These are phyloP conservation scores for Uropsilus gracilis DNA, from an alignment of 2,113 vertebrate species.

Conservation along the genomic window DNA sequence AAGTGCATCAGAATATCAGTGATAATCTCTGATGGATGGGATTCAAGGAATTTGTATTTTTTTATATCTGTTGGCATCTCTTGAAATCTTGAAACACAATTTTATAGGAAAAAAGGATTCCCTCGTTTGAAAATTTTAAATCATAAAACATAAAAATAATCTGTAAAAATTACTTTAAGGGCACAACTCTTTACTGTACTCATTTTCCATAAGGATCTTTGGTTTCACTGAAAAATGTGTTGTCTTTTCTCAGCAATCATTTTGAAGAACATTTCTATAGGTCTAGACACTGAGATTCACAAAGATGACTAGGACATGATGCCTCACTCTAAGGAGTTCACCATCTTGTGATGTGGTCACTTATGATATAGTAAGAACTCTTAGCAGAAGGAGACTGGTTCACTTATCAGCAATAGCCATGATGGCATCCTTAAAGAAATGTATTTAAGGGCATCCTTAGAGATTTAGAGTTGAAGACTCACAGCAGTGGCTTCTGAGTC, in stretches of 20 bases:
- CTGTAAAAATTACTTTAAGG: background rate
- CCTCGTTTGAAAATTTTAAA: conserved; percentile 1
- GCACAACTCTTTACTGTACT: background rate
- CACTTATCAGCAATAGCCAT: background rate
- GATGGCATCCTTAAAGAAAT: background rate
- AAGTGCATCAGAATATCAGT: background rate
- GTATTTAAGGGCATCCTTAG: background rate
- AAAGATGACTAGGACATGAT: background rate
- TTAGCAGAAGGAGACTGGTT: background rate
- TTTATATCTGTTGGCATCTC: background rate
- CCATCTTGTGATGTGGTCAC: background rate
- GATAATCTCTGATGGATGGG: background rate
- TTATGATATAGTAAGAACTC: background rate
- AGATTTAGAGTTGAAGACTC: background rate
- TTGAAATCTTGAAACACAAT: background rate
- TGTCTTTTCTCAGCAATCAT: background rate
- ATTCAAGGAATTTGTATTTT: background rate
- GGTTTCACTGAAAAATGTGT: background rate
- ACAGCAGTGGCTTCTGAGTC: background rate
- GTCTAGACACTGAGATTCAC: background rate
- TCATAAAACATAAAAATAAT: background rate
- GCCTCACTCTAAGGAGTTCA: background rate
- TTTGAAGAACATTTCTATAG: background rate
- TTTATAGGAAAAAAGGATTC: background rate
- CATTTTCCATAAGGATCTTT: background rate